Evolutionary conservation across 1,140 invertebrate genomes (phyloP), one percentile per base, ranked within the genome.

Genomic region (Anadara kagoshimensis): DNA sequence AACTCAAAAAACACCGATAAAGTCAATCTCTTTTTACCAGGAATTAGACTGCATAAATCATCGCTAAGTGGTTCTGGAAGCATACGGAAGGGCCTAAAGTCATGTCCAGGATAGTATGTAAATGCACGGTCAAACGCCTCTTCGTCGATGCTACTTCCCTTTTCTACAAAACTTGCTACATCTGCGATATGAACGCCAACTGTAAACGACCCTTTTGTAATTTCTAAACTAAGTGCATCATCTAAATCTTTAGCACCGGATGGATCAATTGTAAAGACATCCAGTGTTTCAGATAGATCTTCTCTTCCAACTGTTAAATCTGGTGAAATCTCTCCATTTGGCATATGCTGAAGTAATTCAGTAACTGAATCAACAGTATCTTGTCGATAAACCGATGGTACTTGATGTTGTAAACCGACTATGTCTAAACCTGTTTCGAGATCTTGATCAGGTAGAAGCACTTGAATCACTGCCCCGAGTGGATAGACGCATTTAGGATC

Each of bases 171-270:
- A 45, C 76, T 68, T 4, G 75, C 77, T 26, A 89, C 88, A 73
- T 89, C 88, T 71, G 88, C 80, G 68, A 89, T 88, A 72, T 88
- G 87, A 10, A 87, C 80, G 18, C 86, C 84, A 16, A 87, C 78
- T 22, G 59, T 22, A 51, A 29, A 58, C 41, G 56, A 79, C 3
- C 70, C 67, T 3, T 77, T 69, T 12, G 76, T 20, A 44, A 43
- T 36, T 56, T 76, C 45, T 29, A 88, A 47, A 89, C 99, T 97
- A 0, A 99, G 89, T 0, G 98, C 98, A 90, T 99, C 98, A 88
- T 99, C 98, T 73, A 99, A 98, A 88, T 99, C 98, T 14, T 97
- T 99, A 87, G 97, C 99, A 5, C 96, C 97, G 5, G 95, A 95
- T 29, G 98, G 97, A 92, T 99, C 98, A 1, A 99, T 97, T 0